Evolutionary conservation across 2,888 invertebrate genomes (phyloP).

Genomic region (Melanostoma scalare): DNA sequence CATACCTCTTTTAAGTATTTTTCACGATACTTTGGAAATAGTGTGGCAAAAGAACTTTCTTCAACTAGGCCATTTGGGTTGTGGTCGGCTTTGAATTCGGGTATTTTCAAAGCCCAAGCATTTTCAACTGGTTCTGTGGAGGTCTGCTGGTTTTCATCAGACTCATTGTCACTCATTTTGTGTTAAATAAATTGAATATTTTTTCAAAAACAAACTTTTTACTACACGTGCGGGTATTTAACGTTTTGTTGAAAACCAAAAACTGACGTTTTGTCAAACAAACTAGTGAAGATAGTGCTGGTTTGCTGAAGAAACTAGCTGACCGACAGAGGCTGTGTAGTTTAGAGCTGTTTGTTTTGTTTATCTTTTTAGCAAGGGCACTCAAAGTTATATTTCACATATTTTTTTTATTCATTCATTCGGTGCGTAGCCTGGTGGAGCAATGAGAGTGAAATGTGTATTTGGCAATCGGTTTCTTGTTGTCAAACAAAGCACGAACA

Average conservation of each 20-base stretch:
- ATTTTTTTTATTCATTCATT: too few relatives aligned
- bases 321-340: conserved; percentile 1
- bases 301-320: background rate
- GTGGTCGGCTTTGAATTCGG: conserved; percentile 93
- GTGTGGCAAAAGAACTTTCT: conserved; percentile 97
- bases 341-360: too few relatives aligned
- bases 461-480: too few relatives aligned
- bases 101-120: conserved; percentile 93
- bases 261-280: background rate
- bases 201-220: conserved; percentile 33
- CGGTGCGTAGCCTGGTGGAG: too few relatives aligned
- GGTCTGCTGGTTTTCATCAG: conserved; percentile 74
- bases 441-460: too few relatives aligned
- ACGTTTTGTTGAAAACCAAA: background rate
- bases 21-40: conserved; percentile 98
- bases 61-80: conserved; percentile 92
- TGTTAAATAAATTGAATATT: background rate
- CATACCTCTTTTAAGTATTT: conserved; percentile 97
- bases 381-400: too few relatives aligned
- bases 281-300: conserved; percentile 22
- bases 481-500: too few relatives aligned
- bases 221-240: conserved; percentile 37
- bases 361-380: too few relatives aligned
- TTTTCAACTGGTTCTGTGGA: conserved; percentile 87
- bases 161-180: conserved; percentile 78